A percentile compares a stretch with the other conserved stretches of the same genome.
Evolutionary conservation across 1,140 invertebrate genomes (phyloP).

Genomic region (Periplaneta americana): DNA sequence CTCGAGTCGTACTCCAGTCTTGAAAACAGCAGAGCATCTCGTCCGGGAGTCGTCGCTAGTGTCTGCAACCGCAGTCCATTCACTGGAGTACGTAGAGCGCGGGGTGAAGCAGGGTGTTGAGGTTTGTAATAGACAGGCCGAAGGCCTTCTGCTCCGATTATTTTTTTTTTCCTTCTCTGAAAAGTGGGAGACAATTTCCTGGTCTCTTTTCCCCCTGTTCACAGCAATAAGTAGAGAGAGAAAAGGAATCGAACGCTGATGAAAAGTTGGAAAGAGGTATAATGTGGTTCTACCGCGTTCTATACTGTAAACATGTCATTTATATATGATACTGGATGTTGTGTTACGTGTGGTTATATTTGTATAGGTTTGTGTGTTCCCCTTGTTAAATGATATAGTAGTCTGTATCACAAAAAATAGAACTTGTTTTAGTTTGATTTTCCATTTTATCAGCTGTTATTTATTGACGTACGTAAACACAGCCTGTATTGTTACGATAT

Average conservation of each 20-base stretch:
- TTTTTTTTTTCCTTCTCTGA: neutral
- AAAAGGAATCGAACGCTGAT: no score
- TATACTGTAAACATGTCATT: neutral
- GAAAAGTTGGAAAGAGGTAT: no score
- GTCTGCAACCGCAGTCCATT: no score
- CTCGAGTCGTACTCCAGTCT: no score
- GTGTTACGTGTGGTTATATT: neutral
- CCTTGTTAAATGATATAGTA: neutral
- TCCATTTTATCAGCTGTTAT: neutral
- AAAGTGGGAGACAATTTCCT: neutral
- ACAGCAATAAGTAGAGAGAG: no score
- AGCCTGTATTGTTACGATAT: neutral
- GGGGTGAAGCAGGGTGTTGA: no score
- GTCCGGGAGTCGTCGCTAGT: no score
- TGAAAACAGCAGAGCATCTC: no score
- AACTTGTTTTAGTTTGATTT: neutral
- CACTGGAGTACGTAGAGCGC: no score
- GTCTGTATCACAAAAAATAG: neutral
- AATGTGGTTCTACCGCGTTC: neutral
- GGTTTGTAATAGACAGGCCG: neutral
- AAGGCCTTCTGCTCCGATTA: neutral
- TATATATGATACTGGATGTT: no score
- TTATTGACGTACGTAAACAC: neutral
- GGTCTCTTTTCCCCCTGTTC: no score
- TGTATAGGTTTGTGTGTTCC: neutral